phyloP scores from a whole-genome alignment of 2,888 invertebrate genomes.

The Andrena chrysosceles region DNA sequence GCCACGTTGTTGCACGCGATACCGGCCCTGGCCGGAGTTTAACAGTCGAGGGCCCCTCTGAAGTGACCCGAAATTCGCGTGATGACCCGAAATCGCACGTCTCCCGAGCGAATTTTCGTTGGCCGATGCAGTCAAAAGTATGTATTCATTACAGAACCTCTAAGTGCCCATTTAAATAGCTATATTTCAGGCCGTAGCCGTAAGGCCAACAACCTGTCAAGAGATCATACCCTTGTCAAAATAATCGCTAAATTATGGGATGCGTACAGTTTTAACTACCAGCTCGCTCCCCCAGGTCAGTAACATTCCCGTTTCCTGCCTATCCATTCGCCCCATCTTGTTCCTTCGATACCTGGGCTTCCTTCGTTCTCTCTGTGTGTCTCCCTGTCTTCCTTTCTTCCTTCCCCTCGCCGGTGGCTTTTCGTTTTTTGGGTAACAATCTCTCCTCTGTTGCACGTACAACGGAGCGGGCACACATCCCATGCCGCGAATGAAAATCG shows the following conservation, averaged over 20 bases:
- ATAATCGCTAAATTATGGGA: conserved; percentile 84
- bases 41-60: neutral
- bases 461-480: conserved; percentile 41
- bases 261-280: conserved; percentile 78
- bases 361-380: conserved; percentile 45
- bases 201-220: conserved; percentile 81
- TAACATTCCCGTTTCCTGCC: conserved; percentile 75
- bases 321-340: conserved; percentile 71
- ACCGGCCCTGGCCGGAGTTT: neutral
- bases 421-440: conserved; percentile 17
- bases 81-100: conserved; percentile 39
- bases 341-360: conserved; percentile 67
- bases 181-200: conserved; percentile 79
- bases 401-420: neutral
- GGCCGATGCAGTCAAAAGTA: conserved; percentile 61
- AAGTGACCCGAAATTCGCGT: conserved; percentile 9
- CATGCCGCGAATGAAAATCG: conserved; percentile 65
- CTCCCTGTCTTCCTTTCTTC: neutral
- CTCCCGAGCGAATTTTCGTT: conserved; percentile 16
- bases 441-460: conserved; percentile 7
- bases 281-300: conserved; percentile 63
- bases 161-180: conserved; percentile 81
- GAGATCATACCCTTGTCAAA: conserved; percentile 84
- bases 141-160: conserved; percentile 67
- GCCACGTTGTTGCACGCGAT: conserved; percentile 15